A percentile compares a stretch with the other conserved stretches of the same genome.
Evolutionary conservation across 2,113 vertebrate species (phyloP).

Genomic region (Pungitius pungitius): DNA sequence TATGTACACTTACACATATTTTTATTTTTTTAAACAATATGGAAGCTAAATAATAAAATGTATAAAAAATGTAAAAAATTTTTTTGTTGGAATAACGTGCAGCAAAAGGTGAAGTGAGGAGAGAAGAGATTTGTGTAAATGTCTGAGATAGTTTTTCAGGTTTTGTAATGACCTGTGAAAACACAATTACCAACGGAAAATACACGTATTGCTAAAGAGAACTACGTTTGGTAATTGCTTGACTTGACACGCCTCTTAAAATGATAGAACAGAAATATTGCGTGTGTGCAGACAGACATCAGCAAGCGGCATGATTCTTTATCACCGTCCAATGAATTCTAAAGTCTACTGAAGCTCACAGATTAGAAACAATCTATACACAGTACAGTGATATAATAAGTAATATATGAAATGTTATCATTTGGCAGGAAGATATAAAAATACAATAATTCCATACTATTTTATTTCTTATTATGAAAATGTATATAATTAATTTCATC

Average conservation of each 20-base stretch:
- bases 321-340: neutral
- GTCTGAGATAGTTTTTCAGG: neutral
- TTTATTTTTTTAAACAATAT: neutral
- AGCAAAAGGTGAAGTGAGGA: neutral
- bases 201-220: neutral
- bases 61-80: neutral
- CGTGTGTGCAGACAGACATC: neutral
- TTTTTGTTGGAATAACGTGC: neutral
- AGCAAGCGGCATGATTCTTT: neutral
- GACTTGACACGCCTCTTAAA: constrained; percentile 26
- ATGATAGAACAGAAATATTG: neutral
- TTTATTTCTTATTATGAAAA: neutral
- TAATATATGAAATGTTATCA: neutral
- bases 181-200: neutral
- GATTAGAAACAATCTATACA: neutral
- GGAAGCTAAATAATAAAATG: neutral
- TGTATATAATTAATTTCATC: neutral
- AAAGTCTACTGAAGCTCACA: neutral
- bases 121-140: neutral
- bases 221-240: constrained; percentile 25
- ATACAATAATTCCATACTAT: neutral
- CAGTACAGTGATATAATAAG: neutral
- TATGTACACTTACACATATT: neutral
- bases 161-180: constrained; percentile 4
- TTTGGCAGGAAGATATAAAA: neutral